Evolutionary conservation across 2,113 vertebrate species (phyloP).

Genomic region (Sapayoa aenigma): DNA sequence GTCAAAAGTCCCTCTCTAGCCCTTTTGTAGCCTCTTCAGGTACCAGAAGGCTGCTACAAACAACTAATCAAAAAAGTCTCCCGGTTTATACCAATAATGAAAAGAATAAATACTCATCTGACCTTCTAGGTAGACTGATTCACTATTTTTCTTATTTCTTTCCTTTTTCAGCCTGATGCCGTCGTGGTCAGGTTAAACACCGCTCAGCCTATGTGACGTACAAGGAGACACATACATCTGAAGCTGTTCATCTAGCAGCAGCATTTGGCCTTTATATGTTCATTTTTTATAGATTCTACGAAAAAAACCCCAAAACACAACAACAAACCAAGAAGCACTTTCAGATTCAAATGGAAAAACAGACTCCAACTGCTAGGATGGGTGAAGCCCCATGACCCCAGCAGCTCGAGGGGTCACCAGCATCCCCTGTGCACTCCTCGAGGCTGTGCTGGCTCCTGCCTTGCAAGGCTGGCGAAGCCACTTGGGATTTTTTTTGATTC

Average conservation of each 20-base stretch:
- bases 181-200: not conserved
- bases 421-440: not conserved
- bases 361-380: not conserved
- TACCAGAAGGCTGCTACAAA: not conserved
- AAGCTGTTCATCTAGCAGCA: constrained; percentile 55
- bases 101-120: not conserved
- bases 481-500: not conserved
- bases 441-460: not conserved
- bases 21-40: not conserved
- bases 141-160: not conserved
- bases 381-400: not conserved
- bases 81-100: not conserved
- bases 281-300: not conserved
- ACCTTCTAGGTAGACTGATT: not conserved
- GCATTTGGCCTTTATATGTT: constrained; percentile 10
- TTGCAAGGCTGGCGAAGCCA: not conserved
- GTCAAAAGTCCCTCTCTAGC: not conserved
- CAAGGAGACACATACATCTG: not conserved
- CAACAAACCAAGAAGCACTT: not conserved
- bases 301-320: not conserved
- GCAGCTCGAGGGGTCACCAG: not conserved
- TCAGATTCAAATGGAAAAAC: not conserved
- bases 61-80: not conserved
- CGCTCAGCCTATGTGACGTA: not conserved
- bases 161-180: not conserved